Evolutionary conservation across 2,797 vertebrate species (phyloP).

Genomic region (Selene dorsalis): DNA sequence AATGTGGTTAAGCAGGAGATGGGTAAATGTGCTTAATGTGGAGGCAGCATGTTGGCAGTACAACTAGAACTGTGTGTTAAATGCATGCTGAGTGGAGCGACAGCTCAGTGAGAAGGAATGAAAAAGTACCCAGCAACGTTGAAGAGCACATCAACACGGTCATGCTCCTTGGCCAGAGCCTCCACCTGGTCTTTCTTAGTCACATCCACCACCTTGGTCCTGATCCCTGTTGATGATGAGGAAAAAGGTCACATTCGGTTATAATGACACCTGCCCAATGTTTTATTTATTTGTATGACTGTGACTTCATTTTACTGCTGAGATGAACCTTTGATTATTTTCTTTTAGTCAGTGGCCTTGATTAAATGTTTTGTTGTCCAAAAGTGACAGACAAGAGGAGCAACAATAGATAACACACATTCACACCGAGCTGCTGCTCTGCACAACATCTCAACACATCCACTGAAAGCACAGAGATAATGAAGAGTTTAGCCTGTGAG

Average conservation of each 20-base stretch:
- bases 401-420: background rate
- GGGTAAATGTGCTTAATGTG: constrained; percentile 1
- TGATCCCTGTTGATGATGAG: constrained; percentile 85
- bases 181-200: constrained; percentile 93
- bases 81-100: too few species aligned
- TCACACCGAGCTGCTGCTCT: background rate
- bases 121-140: constrained; percentile 91
- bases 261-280: background rate
- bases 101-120: background rate
- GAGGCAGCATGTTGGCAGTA: background rate
- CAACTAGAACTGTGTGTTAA: background rate
- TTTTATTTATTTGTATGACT: background rate
- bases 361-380: background rate
- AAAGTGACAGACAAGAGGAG: background rate
- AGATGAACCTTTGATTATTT: background rate
- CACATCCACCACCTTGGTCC: constrained; percentile 89
- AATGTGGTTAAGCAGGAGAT: constrained; percentile 39
- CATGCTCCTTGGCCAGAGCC: constrained; percentile 88
- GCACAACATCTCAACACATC: too few species aligned
- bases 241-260: background rate
- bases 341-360: background rate
- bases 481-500: too few species aligned
- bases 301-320: background rate
- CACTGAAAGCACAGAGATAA: too few species aligned
- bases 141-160: constrained; percentile 91